Evolutionary conservation across 2,888 invertebrate genomes (phyloP).

Genomic region (Protonemura montana): DNA sequence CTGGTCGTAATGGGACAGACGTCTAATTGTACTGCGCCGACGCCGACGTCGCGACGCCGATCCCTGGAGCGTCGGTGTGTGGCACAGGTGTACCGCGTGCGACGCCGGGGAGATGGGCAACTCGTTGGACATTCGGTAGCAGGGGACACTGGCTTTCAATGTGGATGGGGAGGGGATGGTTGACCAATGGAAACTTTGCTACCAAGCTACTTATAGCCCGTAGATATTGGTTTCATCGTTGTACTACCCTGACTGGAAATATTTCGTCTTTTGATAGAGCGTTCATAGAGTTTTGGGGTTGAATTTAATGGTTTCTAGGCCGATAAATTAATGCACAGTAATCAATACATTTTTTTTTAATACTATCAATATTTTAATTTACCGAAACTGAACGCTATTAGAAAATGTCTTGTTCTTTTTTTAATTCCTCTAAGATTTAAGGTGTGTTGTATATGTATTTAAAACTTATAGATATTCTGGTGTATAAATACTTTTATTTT

Average conservation of each 20-base stretch:
- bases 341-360: too few relatives aligned
- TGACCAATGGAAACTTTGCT: constrained; percentile 42
- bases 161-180: constrained; percentile 15
- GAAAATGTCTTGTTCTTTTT: too few relatives aligned
- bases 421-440: too few relatives aligned
- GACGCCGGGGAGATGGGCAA: background rate
- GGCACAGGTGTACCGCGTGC: constrained; percentile 22
- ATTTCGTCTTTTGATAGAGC: background rate
- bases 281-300: too few relatives aligned
- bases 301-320: too few relatives aligned
- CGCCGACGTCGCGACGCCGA: background rate
- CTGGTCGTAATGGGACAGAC: background rate
- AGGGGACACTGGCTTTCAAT: background rate
- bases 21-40: background rate
- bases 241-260: background rate
- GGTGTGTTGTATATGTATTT: too few relatives aligned
- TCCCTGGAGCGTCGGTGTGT: background rate
- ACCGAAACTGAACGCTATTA: too few relatives aligned
- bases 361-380: too few relatives aligned
- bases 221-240: constrained; percentile 36
- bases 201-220: constrained; percentile 35
- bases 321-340: too few relatives aligned
- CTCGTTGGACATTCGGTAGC: background rate
- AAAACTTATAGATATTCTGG: too few relatives aligned
- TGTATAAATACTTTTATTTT: too few relatives aligned